These are phyloP conservation scores for Apomyelois bistriatella DNA, from an alignment of 2,888 invertebrate genomes.

Conservation along the genomic window DNA sequence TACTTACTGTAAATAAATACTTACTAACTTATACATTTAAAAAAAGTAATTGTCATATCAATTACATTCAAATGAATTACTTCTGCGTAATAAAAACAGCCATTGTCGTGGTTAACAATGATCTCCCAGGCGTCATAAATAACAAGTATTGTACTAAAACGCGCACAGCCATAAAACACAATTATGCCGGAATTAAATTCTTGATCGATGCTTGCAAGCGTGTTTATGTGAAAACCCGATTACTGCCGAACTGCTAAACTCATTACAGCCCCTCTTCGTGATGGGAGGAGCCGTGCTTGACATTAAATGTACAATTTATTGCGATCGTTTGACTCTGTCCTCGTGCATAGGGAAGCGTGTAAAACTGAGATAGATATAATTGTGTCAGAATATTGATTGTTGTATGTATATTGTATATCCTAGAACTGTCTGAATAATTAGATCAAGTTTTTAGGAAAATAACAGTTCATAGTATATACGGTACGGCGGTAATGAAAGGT, in stretches of 20 bases:
- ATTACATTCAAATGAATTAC: background rate
- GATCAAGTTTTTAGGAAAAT: no score
- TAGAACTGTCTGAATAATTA: no score
- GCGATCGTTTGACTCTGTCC: background rate
- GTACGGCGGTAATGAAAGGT: no score
- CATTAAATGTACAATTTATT: conserved; percentile 1
- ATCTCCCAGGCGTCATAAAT: background rate
- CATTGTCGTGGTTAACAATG: background rate
- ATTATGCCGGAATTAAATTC: conserved; percentile 6
- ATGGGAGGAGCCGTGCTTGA: background rate
- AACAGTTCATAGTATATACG: no score
- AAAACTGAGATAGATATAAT: no score
- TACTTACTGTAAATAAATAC: no score
- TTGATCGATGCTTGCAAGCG: background rate
- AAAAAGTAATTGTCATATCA: background rate
- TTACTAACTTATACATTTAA: no score
- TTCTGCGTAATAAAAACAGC: conserved; percentile 3
- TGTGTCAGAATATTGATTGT: background rate
- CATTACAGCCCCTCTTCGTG: conserved; percentile 1
- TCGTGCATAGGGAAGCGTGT: background rate
- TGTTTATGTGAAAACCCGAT: conserved; percentile 1
- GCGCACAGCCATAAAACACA: conserved; percentile 4
- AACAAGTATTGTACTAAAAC: background rate
- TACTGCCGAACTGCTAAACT: conserved; percentile 1
- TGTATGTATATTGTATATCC: no score